phyloP scores from a whole-genome alignment of 2,797 vertebrate genomes.

The Chromis chromis region DNA sequence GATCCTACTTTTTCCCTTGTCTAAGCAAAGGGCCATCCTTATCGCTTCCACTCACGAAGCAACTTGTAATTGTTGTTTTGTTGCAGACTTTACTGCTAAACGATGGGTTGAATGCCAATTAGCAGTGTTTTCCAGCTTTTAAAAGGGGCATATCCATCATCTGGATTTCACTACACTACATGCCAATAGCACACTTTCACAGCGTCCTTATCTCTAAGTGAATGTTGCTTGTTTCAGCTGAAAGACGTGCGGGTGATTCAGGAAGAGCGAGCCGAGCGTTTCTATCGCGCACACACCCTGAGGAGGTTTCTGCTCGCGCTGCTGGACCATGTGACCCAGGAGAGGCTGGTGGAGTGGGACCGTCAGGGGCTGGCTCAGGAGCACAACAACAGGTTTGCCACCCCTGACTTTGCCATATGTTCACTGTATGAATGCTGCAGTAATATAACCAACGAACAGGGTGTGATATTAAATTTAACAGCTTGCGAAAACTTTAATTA shows the following conservation, averaged over 20 bases:
- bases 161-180: background rate
- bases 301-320: slow-evolving; percentile 86
- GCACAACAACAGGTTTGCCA: slow-evolving; percentile 86
- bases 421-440: slow-evolving; percentile 8
- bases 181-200: background rate
- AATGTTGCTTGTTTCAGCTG: slow-evolving; percentile 73
- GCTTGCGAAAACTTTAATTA: slow-evolving; percentile 27
- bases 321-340: slow-evolving; percentile 79
- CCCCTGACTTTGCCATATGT: slow-evolving; percentile 31
- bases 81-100: background rate
- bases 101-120: background rate
- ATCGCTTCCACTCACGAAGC: background rate
- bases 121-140: background rate
- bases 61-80: background rate
- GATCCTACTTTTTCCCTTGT: background rate
- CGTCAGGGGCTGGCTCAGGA: slow-evolving; percentile 80
- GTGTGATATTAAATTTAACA: slow-evolving; percentile 30
- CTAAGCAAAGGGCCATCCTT: background rate
- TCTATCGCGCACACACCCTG: slow-evolving; percentile 76
- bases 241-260: slow-evolving; percentile 77
- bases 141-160: background rate
- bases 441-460: slow-evolving; percentile 13
- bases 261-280: slow-evolving; percentile 75
- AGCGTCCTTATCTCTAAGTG: background rate
- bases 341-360: slow-evolving; percentile 79